These are phyloP conservation scores for Tryphoninae sp. DNA, from an alignment of 2,888 invertebrate genomes.

Conservation along the genomic window DNA sequence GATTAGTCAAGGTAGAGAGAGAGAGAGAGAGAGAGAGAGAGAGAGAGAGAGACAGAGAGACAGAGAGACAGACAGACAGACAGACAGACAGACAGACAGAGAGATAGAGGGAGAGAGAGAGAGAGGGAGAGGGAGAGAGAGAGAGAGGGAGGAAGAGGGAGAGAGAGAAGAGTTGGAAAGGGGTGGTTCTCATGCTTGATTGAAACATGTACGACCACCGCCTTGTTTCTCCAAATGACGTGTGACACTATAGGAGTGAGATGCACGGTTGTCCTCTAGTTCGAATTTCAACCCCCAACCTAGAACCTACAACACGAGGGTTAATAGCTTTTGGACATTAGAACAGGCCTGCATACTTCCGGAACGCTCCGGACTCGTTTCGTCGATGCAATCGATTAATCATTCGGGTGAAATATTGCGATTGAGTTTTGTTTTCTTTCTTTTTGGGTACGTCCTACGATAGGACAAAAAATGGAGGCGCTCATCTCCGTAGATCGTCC, in stretches of 20 bases:
- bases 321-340: slow-evolving; percentile 44
- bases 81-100: not conserved
- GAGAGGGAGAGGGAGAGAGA: not conserved
- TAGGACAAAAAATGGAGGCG: not conserved
- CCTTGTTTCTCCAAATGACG: not conserved
- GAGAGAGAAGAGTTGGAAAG: not conserved
- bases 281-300: not conserved
- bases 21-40: not conserved
- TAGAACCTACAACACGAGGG: not conserved
- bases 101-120: not conserved
- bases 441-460: not conserved
- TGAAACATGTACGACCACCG: not conserved
- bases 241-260: not conserved
- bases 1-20: not conserved
- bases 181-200: not conserved
- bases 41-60: not conserved
- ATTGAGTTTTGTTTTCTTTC: slow-evolving; percentile 27
- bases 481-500: not conserved
- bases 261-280: not conserved
- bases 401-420: not conserved
- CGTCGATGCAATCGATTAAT: slow-evolving; percentile 13
- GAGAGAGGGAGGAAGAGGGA: not conserved
- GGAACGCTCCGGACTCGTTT: slow-evolving; percentile 5
- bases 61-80: not conserved
- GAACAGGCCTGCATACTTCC: slow-evolving; percentile 15